Evolutionary conservation across 2,113 vertebrate genomes (phyloP).

Genomic region (Gallinago jamesoni): DNA sequence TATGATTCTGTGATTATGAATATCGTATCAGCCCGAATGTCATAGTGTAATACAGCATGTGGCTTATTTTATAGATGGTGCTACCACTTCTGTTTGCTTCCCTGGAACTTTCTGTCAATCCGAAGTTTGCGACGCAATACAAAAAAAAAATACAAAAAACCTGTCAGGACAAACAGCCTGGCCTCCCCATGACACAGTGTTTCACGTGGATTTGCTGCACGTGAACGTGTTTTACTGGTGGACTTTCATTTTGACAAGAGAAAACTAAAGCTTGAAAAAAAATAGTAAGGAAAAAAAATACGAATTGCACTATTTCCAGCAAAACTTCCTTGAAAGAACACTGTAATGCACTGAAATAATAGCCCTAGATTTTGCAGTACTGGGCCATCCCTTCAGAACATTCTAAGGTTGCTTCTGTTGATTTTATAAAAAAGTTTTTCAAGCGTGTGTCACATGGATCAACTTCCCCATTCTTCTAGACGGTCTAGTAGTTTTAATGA

Average conservation of each 20-base stretch:
- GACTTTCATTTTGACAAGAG: neutral
- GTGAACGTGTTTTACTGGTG: neutral
- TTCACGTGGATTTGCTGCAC: neutral
- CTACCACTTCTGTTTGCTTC: neutral
- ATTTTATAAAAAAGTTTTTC: neutral
- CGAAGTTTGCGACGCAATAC: neutral
- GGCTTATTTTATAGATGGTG: neutral
- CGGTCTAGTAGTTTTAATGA: constrained; percentile 51
- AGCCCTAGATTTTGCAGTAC: neutral
- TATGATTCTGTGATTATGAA: neutral
- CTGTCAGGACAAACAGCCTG: neutral
- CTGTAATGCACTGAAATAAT: neutral
- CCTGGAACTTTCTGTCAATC: neutral
- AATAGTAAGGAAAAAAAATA: neutral
- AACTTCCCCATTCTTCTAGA: constrained; percentile 61
- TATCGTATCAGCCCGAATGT: neutral
- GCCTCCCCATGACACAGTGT: neutral
- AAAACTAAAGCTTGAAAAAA: neutral
- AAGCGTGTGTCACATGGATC: constrained; percentile 37
- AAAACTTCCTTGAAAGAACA: neutral
- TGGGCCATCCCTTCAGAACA: neutral
- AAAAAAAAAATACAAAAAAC: neutral
- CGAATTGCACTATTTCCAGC: neutral
- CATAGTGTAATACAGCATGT: neutral
- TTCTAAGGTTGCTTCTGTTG: neutral